Evolutionary conservation across 1,140 invertebrate genomes (phyloP).

Genomic region (Cecropterus lyciades): DNA sequence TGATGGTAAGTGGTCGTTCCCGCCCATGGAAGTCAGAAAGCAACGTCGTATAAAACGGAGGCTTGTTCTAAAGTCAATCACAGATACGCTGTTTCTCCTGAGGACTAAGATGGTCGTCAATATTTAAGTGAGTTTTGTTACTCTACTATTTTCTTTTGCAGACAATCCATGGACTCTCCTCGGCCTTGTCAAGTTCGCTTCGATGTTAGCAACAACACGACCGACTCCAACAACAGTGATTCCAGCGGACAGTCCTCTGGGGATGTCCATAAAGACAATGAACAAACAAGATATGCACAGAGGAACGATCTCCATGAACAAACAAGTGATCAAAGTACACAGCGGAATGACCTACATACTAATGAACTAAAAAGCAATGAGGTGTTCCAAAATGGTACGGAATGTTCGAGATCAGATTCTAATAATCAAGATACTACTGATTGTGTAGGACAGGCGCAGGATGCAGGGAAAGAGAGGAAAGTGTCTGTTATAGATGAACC

Average conservation of each 20-base stretch:
- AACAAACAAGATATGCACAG: conserved; percentile 13
- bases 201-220: conserved; percentile 53
- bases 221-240: conserved; percentile 68
- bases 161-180: conserved; percentile 47
- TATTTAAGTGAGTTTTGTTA: no score
- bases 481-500: conserved; percentile 49
- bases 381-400: background rate
- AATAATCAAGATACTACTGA: conserved; percentile 2
- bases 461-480: conserved; percentile 14
- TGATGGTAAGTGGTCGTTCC: no score
- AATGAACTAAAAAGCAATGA: no score
- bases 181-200: conserved; percentile 59
- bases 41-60: no score
- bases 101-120: no score
- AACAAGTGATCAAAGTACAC: no score
- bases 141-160: conserved; percentile 22
- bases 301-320: background rate
- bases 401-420: background rate
- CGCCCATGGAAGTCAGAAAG: no score
- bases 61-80: no score
- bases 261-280: conserved; percentile 41
- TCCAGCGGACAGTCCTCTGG: conserved; percentile 46
- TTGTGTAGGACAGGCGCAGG: background rate
- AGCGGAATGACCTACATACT: no score
- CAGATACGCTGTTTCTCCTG: no score